These are phyloP conservation scores for Drosophila dives DNA, from an alignment of 2,888 invertebrate genomes.

Conservation along the genomic window DNA sequence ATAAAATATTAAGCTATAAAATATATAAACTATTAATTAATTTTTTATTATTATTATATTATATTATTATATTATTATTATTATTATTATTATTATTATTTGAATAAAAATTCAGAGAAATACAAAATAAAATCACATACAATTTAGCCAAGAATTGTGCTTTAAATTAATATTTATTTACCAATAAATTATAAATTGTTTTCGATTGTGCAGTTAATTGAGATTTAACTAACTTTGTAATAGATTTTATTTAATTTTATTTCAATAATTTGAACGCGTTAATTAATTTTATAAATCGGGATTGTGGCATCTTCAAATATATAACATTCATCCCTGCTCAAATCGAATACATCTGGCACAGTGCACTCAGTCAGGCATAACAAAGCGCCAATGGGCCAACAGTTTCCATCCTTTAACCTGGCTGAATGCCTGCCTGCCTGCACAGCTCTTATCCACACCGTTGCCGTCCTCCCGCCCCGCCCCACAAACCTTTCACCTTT, in stretches of 20 bases:
- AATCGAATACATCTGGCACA: slow-evolving; percentile 50
- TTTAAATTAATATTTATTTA: background rate
- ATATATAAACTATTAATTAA: background rate
- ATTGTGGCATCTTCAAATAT: slow-evolving; percentile 41
- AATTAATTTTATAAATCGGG: slow-evolving; percentile 47
- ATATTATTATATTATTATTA: no score
- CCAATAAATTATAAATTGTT: background rate
- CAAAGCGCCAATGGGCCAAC: slow-evolving; percentile 51
- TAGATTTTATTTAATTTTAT: background rate
- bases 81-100: no score
- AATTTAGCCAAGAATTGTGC: background rate
- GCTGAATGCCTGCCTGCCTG: background rate
- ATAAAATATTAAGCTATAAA: background rate
- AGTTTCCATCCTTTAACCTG: slow-evolving; percentile 48
- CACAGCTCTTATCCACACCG: slow-evolving; percentile 2
- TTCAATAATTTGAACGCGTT: slow-evolving; percentile 27
- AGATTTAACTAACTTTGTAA: background rate
- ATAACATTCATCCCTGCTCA: slow-evolving; percentile 28
- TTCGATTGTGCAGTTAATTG: background rate
- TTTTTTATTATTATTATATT: no score
- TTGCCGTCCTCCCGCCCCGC: background rate
- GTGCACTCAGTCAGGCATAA: slow-evolving; percentile 51
- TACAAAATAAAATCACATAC: background rate
- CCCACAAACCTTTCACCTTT: slow-evolving; percentile 56
- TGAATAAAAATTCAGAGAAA: background rate